Evolutionary conservation across 2,888 invertebrate genomes (phyloP).

Genomic region (Leucoma salicis): DNA sequence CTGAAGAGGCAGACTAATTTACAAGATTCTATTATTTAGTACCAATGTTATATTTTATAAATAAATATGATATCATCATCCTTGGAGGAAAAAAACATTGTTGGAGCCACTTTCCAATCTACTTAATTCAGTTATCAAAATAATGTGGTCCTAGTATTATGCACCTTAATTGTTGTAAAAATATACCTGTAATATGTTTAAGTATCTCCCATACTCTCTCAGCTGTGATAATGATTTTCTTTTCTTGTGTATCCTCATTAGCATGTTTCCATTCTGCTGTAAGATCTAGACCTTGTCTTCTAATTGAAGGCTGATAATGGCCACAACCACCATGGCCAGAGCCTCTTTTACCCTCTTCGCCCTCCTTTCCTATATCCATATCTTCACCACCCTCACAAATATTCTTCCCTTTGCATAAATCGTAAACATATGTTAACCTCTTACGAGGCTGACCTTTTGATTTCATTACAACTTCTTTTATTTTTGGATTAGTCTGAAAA

Average conservation of each 20-base stretch:
- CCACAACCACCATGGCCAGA: constrained; percentile 97
- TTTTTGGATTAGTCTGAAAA: constrained; percentile 93
- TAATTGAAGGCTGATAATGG: constrained; percentile 96
- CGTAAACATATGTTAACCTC: constrained; percentile 96
- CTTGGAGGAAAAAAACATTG: too few species aligned
- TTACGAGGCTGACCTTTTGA: constrained; percentile 98
- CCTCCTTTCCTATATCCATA: constrained; percentile 94
- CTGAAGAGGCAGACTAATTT: too few species aligned
- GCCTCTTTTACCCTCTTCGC: constrained; percentile 82
- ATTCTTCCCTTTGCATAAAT: constrained; percentile 98
- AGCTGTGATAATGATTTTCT: constrained; percentile 95
- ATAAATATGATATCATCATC: too few species aligned
- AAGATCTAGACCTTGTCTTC: constrained; percentile 94
- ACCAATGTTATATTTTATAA: too few species aligned
- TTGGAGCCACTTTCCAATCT: too few species aligned
- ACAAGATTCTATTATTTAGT: too few species aligned
- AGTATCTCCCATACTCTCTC: constrained; percentile 99
- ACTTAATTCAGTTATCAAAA: too few species aligned
- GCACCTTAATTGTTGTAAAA: not conserved
- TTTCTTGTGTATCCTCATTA: constrained; percentile 99
- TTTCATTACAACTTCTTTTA: constrained; percentile 96
- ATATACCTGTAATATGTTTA: constrained; percentile 90
- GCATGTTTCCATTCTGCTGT: constrained; percentile 99
- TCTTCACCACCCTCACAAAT: constrained; percentile 99
- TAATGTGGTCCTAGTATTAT: too few species aligned